Base-by-base conservation (phyloP, 1,140 invertebrate genomes). In the Gryon sp. region DNA sequence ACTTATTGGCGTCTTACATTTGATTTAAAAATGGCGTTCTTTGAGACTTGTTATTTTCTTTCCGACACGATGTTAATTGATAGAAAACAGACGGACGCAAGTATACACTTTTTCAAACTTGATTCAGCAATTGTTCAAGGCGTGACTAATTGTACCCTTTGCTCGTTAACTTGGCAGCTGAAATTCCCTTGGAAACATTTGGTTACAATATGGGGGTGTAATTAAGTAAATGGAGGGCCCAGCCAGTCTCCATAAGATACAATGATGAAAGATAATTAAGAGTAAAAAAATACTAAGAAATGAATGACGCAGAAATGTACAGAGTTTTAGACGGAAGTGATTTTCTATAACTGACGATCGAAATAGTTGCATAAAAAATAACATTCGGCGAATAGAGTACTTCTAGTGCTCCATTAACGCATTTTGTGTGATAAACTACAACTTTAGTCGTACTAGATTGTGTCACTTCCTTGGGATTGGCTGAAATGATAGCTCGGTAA, bases 151-250 rank as follows among this genome's bases (percentile, higher is more conserved):
- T 45, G 32, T 19, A 26, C 24, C 19, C 15, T 12, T 24, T 55
- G n/a, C 26, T 2, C 24, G 36, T 36, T 46, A 52, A 18, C 32
- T 18, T 14, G n/a, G 20, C 28, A 43, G 8, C 16, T 18, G 34
- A 38, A 52, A 66, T 55, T 69, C 32, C 6, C 40, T 38, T 22
- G 30, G 38, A 70, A 70, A 70, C 66, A 70, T 70, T 34, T 69
- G 65, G 41, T 50, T 40, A 30, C 52, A 52, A 38, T 53, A 52
- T 70, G 45, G 36, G 36, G 36, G 38, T 18, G 26, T 53, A 70
- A 70, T 70, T 70, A 70, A 70, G 26, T 36, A 30, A 41, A 46
- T 55, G 36, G 32, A 14, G 32, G 15, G 8, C n/a, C n/a, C n/a
- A n/a, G n/a, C n/a, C n/a, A 18, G 19, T n/a, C 4, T 15, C 18